Evolutionary conservation across 2,113 vertebrate genomes (phyloP), one percentile per base, ranked within the genome.

Genomic region (Rhinolophus ferrumequinum): DNA sequence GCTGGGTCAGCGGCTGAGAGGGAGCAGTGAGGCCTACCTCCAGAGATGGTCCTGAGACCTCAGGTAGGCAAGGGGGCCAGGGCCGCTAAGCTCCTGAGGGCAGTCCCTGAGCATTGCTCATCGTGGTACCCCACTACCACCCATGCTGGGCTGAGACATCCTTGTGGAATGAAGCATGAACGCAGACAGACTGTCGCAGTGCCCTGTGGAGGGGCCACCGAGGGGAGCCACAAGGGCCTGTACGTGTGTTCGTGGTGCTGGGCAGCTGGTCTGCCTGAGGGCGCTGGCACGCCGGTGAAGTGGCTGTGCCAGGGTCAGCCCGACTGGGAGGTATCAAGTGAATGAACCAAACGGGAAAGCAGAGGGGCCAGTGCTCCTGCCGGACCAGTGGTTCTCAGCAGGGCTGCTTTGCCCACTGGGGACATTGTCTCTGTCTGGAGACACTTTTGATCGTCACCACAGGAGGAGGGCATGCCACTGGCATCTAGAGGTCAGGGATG

Each of bases 241-340:
- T 47, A 18, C 14, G 11, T 8, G 56, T 4, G 44, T 15, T 0
- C 0, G 0, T 1, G 47, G 82, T 33, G 19, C n/a, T 1, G 69
- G 44, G 70, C 6, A 0, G 21, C 56, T 3, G 38, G 6, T 41
- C 52, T 6, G 6, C 26, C 50, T 2, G 15, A 15, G 64, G 2
- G 47, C 33, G 1, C 47, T 0, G 35, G 38, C 30, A 15, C 12
- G 12, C 19, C 4, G 41, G n/a, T 2, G 1, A 41, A 47, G 19
- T 22, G n/a, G 12, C 18, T 10, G 8, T 35, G 24, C 14, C 67
- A 10, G 22, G 22, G n/a, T 47, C 19, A 2, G 58, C 1, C 44
- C 6, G 14, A 4, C 69, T 4, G 10, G 47, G 44, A n/a, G 69
- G 26, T 2, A 38, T 18, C 1, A 7, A 33, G 50, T 60, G 60